A percentile compares a stretch with the other conserved stretches of the same genome.
phyloP scores from a whole-genome alignment of 2,888 invertebrate genomes.

The Eupithecia subumbrata region DNA sequence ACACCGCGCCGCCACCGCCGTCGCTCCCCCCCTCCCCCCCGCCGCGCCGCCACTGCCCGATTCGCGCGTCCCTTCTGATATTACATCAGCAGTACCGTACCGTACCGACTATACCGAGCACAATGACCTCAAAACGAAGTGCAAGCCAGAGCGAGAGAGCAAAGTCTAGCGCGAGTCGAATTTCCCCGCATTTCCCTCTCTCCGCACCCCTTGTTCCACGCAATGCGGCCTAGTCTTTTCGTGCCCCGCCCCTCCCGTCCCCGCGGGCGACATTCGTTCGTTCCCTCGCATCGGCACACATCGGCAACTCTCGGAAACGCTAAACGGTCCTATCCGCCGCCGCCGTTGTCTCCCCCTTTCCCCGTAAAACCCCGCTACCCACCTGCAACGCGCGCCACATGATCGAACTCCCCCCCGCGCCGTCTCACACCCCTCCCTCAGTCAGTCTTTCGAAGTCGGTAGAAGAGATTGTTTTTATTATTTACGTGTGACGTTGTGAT shows the following conservation, averaged over 20 bases:
- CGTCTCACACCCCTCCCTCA: conserved; percentile 5
- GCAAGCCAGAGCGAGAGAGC: neutral
- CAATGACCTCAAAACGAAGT: neutral
- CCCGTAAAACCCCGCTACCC: neutral
- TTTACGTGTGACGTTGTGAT: neutral
- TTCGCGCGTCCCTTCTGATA: neutral
- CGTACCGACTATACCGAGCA: neutral
- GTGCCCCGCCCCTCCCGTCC: neutral
- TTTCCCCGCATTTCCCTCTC: neutral
- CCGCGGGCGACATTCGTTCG: neutral
- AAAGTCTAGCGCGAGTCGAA: neutral
- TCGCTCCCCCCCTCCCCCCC: neutral
- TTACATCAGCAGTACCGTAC: neutral
- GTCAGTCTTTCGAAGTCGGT: conserved; percentile 2
- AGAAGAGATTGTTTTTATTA: neutral
- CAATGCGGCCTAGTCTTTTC: neutral
- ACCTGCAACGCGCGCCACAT: neutral
- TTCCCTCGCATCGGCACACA: neutral
- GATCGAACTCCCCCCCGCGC: neutral
- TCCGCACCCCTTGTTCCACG: neutral
- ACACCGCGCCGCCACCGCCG: no score
- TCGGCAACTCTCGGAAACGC: neutral
- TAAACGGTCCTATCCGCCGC: neutral
- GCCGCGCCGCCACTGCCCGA: neutral
- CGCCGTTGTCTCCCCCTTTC: neutral